These are phyloP conservation scores for Cephalophus harveyi DNA, from an alignment of 2,113 vertebrate species.

Conservation along the genomic window DNA sequence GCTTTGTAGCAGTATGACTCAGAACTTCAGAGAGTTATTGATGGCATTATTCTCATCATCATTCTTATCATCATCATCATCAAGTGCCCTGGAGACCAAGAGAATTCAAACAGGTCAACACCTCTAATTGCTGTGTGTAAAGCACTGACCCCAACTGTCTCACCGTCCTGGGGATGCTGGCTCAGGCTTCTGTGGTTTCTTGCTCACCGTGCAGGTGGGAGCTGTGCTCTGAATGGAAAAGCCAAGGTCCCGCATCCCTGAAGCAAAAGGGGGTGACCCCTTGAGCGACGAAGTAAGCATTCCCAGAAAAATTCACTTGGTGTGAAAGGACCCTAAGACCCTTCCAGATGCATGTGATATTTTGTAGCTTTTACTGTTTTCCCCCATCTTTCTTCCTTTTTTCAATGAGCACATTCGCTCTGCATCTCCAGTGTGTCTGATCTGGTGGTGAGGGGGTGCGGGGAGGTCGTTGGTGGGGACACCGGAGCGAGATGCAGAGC, in stretches of 20 bases:
- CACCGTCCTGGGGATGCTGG: background rate
- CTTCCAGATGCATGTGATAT: background rate
- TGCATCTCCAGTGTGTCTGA: background rate
- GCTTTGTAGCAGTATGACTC: conserved; percentile 30
- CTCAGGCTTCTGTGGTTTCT: background rate
- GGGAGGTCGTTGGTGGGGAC: background rate
- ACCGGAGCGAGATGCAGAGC: background rate
- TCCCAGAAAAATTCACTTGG: background rate
- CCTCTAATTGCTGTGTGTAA: background rate
- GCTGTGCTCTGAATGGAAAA: background rate
- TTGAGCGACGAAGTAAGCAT: background rate
- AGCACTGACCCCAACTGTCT: background rate
- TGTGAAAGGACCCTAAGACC: background rate
- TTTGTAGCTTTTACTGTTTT: background rate
- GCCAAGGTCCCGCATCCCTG: background rate
- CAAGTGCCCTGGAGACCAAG: background rate
- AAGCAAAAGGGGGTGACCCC: background rate
- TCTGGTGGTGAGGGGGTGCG: background rate
- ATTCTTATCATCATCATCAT: background rate
- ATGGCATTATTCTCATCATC: background rate
- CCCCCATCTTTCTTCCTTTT: background rate
- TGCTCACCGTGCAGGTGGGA: background rate
- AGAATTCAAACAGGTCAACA: background rate
- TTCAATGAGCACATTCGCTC: background rate
- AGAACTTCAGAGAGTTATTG: background rate